Evolutionary conservation across 2,888 invertebrate species (phyloP), one percentile per base, ranked within the genome.

Genomic region (Eristalinus sepulchralis): DNA sequence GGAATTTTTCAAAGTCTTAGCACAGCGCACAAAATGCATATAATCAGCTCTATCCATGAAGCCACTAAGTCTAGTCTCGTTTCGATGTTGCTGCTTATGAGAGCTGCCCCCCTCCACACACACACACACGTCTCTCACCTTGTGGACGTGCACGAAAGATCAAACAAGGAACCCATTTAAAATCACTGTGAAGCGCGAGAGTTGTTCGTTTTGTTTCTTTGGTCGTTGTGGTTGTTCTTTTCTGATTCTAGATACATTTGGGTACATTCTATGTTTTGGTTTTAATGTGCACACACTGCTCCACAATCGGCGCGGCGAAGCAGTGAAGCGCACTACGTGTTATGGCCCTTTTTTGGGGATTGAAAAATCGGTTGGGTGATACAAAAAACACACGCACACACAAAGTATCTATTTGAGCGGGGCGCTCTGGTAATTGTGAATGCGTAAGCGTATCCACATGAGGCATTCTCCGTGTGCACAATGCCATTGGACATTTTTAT

Each of bases 41-140:
- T 84, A 63, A 80, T 83, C 80, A 79, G 60, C 39, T 39, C 63
- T 62, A 20, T 63, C 66, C 6, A 39, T 13, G 79, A 79, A 77
- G 85, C 85, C 85, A 86, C 85, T 66, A 70, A 78, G 85, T 86
- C 85, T 86, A 71, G 82, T 70, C 85, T 82, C 82, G 77, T 86
- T 82, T 73, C 82, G 60, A 39, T 70, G 39, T 17, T 47, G 47
- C 6, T 47, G 17, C 47, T 47, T n/a, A 47, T 47, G 8, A 17
- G 39, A 27, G 27, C 27, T 27, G 39, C 39, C 59, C 31, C 24
- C 17, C 34, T 9, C 53, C 8, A 36, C 3, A 10, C 53, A 9
- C 36, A 3, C 10, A 4, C 36, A 0, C 27, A 33, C n/a, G 13
- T 6, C 13, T 22, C 1, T 13, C 79, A 66, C 33, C 53, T 27